Base-by-base conservation (phyloP, 1,140 invertebrate species). In the Papilio machaon region DNA sequence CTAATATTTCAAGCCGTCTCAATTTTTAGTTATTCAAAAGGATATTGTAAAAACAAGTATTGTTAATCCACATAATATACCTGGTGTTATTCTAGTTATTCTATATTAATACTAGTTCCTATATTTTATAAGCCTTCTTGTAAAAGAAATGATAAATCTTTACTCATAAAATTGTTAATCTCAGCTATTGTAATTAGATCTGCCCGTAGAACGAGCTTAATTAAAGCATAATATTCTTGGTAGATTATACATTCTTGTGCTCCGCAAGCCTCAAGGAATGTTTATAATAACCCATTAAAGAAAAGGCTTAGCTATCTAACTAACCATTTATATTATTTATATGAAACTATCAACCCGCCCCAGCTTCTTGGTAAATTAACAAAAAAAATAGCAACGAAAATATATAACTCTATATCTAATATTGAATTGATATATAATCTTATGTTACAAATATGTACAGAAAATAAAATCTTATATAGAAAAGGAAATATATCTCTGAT, bases 151-250 rank as follows among this genome's bases (percentile, higher is more conserved):
- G 60, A 70, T 70, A 70, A 35, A 70, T 70, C 64, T 35, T 70
- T 38, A 81, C 75, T 82, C 73, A 83, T 84, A 82, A 86, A 84
- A 83, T 82, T 81, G 49, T n/a, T 77, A 81, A 82, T 73, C 85
- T 52, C 52, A 73, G 67, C 70, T 49, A 82, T 79, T 82, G 83
- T 86, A 84, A 83, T 83, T 81, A 85, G 81, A 82, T 38, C 74
- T 80, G 73, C 81, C 82, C 81, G 81, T 75, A 30, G 81, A 82
- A 73, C 43, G 52, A 77, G 54, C 81, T 84, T 84, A 85, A 86
- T 86, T 83, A 86, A 80, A 84, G 49, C 82, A 43, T 80, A 82
- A 81, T 80, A 84, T 82, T 85, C 80, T 82, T 84, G 82, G 79
- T 77, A 82, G 81, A 85, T 85, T 83, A 81, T 79, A 80, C 84